Base-by-base conservation (phyloP, 2,113 vertebrate species). In the Nothobranchius kuhntae region DNA sequence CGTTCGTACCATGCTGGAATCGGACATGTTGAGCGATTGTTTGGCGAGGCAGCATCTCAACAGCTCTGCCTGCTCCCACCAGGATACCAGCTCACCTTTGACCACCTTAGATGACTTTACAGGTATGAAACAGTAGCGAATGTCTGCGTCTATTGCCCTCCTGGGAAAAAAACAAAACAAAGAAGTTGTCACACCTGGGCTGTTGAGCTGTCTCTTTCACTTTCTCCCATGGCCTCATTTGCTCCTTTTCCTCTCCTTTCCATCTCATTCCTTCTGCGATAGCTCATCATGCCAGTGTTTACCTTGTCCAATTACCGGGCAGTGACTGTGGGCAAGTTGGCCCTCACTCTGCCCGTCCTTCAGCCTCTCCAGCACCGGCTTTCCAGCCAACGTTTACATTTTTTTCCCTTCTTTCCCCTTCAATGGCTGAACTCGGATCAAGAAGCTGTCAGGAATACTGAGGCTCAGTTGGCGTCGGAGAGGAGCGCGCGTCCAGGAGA, bases 391-490 rank as follows among this genome's bases (percentile, higher is more conserved):
- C 24, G 59, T 76, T 67, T 80, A 30, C 2, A 30, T 80, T 78
- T 81, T 87, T 56, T 48, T 38, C 9, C n/a, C 21, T 21, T 5
- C 64, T 77, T 76, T 74, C 62, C 75, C 69, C 80, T 79, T 86
- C 84, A 86, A 87, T 86, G 81, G 85, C 83, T 90, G 86, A 87
- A 83, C 68, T 42, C 3, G 75, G 81, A 86, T 89, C 91, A 91
- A 90, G 80, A 91, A 90, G 69, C 86, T 92, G 91, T 92, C 88
- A 87, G 87, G 81, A 77, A 80, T 64, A 36, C 53, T 78, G 87
- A 86, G 75, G 72, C 86, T 86, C 71, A 59, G 52, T 68, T 90
- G 87, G 87, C 83, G 77, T 45, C 54, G 38, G 68, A 60, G 58
- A 65, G 74, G 50, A 51, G 74, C 78, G 78, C 75, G 84, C 73